Percentiles rank a stretch among this genome's conserved stretches.
Conservation (phyloP, 2,888 invertebrate genomes). For the Falcaria lacertinaria region DNA sequence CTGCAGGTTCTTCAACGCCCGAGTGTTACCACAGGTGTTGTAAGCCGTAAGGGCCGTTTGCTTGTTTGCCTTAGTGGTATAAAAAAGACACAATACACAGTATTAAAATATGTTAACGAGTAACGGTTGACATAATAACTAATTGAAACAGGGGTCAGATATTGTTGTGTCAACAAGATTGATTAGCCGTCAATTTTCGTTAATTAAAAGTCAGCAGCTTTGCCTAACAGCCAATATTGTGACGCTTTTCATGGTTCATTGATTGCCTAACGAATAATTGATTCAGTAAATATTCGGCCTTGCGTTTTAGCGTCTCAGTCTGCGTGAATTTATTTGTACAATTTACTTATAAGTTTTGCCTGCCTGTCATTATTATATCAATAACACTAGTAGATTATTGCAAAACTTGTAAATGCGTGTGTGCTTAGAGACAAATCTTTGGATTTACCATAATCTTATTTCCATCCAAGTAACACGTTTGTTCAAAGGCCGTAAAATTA, state of each 20-base stretch:
- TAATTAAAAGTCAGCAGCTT: conserved; percentile 32
- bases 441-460: not conserved
- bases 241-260: not conserved
- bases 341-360: too few species aligned
- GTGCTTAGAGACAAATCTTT: not conserved
- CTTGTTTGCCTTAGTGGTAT: too few species aligned
- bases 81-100: too few species aligned
- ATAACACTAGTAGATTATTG: too few species aligned
- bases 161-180: conserved; percentile 54
- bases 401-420: too few species aligned
- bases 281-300: not conserved
- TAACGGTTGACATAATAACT: conserved; percentile 15
- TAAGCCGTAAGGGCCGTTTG: too few species aligned
- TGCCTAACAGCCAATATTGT: conserved; percentile 13
- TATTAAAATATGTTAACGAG: not conserved
- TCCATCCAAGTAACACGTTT: not conserved
- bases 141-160: conserved; percentile 22
- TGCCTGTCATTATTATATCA: too few species aligned
- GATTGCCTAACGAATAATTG: not conserved
- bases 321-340: too few species aligned
- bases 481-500: not conserved
- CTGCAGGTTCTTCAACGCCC: too few species aligned
- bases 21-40: too few species aligned
- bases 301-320: too few species aligned
- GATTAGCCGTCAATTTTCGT: conserved; percentile 43